Base-by-base conservation (phyloP, 2,797 vertebrate species). In the Clarias laeviceps region DNA sequence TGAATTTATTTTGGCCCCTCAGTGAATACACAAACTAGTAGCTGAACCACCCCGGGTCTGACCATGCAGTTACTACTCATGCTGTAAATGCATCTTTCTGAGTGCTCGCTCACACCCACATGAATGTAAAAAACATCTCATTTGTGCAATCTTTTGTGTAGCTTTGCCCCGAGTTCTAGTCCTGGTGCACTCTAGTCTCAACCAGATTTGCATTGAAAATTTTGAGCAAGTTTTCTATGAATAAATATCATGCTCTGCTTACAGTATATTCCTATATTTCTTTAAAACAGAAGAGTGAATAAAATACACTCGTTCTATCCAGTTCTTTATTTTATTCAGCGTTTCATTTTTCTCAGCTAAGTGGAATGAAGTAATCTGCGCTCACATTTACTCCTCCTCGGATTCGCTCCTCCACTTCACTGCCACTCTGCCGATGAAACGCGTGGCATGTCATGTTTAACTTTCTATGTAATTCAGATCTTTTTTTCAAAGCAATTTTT, bases 371-470 rank as follows among this genome's bases (percentile, higher is more conserved):
- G 24, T 50, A 57, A 34, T 37, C 37, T 24, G 62, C 14, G 12
- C 56, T 62, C 56, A 18, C 65, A n/a, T 85, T 85, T 45, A 18
- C 68, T 57, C 69, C 37, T 70, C 54, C 37, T 59, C 45, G 45
- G 45, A 50, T 50, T 50, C 45, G 45, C 45, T 2, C 45, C 24
- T 34, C 34, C 37, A 57, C 50, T 66, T 79, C 79, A 61, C 37
- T 56, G 84, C 32, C 57, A 66, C 64, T 32, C 73, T 83, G 76
- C 66, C 66, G 65, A 83, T 56, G 54, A 78, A 70, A 82, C 69
- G 80, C 15, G 8, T 62, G 45, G 64, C 72, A 66, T 72, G 73
- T 65, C 84, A 57, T 74, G 37, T 72, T 50, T 80, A 69, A 74
- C 27, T 54, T 34, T 29, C 72, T 45, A n/a, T 18, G 12, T 86